A percentile compares a stretch with the other conserved stretches of the same genome.
phyloP scores from a whole-genome alignment of 1,140 invertebrate species.

The Zaprionus africanus region DNA sequence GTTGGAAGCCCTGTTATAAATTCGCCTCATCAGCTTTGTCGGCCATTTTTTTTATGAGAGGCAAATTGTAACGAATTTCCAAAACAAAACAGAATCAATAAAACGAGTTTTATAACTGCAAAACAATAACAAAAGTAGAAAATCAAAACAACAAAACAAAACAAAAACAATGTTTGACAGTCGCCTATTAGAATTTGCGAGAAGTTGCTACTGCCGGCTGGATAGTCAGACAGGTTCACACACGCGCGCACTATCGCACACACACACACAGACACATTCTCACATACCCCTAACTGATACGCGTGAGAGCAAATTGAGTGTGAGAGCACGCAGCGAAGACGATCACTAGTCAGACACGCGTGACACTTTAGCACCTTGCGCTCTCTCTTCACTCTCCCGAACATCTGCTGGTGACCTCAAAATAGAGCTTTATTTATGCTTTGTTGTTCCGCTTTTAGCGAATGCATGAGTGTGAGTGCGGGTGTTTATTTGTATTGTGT shows the following conservation, averaged over 20 bases:
- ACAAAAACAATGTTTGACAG: conserved; percentile 28
- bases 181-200: conserved; percentile 40
- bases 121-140: conserved; percentile 42
- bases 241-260: not conserved
- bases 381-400: not conserved
- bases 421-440: conserved; percentile 39
- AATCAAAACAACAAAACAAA: conserved; percentile 50
- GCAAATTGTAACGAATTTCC: conserved; percentile 66
- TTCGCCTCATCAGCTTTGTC: conserved; percentile 30
- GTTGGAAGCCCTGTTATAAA: conserved; percentile 27
- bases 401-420: conserved; percentile 36
- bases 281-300: not conserved
- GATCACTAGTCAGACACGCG: conserved; percentile 38
- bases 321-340: not conserved
- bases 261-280: not conserved
- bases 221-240: not conserved
- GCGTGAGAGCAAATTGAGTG: conserved; percentile 13
- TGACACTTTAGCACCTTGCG: conserved; percentile 7
- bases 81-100: conserved; percentile 76
- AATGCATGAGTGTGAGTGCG: not conserved
- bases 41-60: conserved; percentile 53
- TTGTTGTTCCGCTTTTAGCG: conserved; percentile 40
- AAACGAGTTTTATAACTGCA: conserved; percentile 59
- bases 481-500: not conserved
- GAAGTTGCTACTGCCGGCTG: conserved; percentile 33